These are phyloP conservation scores for Micoletzkya japonica DNA, from an alignment of 2,888 invertebrate species.

Conservation along the genomic window DNA sequence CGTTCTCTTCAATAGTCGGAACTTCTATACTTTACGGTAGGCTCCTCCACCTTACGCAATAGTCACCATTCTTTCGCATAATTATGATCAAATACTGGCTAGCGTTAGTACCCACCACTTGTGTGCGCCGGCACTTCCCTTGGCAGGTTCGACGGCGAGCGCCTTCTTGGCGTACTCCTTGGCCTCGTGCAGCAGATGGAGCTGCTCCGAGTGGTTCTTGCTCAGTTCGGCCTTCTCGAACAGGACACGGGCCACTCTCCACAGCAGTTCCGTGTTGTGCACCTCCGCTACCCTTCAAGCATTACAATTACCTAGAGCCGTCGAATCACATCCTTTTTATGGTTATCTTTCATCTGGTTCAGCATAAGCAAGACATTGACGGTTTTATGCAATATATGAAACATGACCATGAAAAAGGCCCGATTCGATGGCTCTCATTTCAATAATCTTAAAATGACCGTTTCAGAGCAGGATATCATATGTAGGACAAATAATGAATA, in stretches of 20 bases:
- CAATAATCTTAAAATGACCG: not conserved
- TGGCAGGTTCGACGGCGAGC: conserved; percentile 43
- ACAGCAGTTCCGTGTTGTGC: conserved; percentile 50
- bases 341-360: too few relatives aligned
- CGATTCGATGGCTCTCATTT: too few relatives aligned
- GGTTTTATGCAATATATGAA: too few relatives aligned
- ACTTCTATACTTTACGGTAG: too few relatives aligned
- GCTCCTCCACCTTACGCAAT: too few relatives aligned
- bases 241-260: conserved; percentile 49
- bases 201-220: conserved; percentile 36
- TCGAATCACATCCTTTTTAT: too few relatives aligned
- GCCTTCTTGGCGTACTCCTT: conserved; percentile 48
- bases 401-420: too few relatives aligned
- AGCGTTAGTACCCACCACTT: conserved; percentile 48
- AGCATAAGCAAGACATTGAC: too few relatives aligned
- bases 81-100: not conserved
- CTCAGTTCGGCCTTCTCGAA: conserved; percentile 48
- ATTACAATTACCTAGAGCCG: too few relatives aligned
- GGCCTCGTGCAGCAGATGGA: conserved; percentile 44
- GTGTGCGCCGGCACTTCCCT: conserved; percentile 52
- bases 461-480: not conserved
- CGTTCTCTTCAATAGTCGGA: too few relatives aligned
- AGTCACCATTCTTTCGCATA: too few relatives aligned
- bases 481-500: not conserved
- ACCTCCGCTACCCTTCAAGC: conserved; percentile 43